These are phyloP conservation scores for Noctilio leporinus DNA, from an alignment of 2,113 vertebrate genomes.

Conservation along the genomic window DNA sequence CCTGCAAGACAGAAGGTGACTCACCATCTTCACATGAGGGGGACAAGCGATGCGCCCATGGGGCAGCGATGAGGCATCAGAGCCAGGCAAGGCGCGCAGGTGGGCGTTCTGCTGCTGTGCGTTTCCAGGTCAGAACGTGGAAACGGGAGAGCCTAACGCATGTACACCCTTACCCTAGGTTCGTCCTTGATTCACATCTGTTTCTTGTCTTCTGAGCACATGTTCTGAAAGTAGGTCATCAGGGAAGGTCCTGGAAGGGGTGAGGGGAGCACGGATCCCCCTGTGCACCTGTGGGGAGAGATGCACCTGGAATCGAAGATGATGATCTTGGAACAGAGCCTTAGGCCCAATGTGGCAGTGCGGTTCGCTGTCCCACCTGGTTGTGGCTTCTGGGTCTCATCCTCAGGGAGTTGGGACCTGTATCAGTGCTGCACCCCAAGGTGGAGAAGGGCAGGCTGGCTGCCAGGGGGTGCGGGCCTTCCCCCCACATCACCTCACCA, in stretches of 20 bases:
- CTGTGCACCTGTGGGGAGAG: not conserved
- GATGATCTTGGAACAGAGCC: not conserved
- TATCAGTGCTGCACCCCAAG: too few species aligned
- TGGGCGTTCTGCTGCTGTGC: too few species aligned
- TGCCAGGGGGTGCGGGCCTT: accelerated
- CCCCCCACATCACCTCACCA: accelerated
- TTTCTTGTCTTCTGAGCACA: not conserved
- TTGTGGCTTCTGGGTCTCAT: not conserved
- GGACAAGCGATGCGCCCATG: accelerated
- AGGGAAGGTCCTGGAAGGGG: accelerated
- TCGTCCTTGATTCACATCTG: not conserved
- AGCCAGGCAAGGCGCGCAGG: accelerated
- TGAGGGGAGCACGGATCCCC: too few species aligned
- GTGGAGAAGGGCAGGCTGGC: not conserved
- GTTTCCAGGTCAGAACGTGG: not conserved
- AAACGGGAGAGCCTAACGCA: not conserved
- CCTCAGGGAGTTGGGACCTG: not conserved
- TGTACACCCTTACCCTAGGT: not conserved
- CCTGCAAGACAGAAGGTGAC: not conserved
- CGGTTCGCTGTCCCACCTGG: not conserved
- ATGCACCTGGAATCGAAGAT: not conserved
- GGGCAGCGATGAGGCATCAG: not conserved
- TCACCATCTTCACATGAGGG: accelerated
- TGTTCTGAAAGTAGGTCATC: not conserved
- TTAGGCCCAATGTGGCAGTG: not conserved